These are phyloP conservation scores for Scylla paramamosain DNA, from an alignment of 1,140 invertebrate species.

Conservation along the genomic window DNA sequence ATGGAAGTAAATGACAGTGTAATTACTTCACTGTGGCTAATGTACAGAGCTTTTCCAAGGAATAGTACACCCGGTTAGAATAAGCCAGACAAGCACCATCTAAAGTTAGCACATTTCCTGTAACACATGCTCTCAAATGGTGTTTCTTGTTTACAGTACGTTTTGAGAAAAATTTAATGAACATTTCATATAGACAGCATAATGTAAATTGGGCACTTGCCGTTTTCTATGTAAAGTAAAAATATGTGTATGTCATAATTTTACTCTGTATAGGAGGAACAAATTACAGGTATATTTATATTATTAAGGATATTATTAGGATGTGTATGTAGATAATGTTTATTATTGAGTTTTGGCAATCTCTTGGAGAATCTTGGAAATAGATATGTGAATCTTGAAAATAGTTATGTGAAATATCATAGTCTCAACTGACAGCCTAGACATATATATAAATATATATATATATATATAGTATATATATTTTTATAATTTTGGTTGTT, in stretches of 20 bases:
- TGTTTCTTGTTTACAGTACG: background rate
- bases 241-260: background rate
- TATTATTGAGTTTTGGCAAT: background rate
- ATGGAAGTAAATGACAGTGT: too few species aligned
- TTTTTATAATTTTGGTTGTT: constrained; percentile 23
- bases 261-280: background rate
- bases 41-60: too few species aligned
- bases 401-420: background rate
- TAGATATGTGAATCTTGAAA: background rate
- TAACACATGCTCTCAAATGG: too few species aligned
- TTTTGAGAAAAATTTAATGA: background rate
- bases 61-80: too few species aligned
- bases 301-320: background rate
- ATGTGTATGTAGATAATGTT: background rate
- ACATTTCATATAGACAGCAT: background rate
- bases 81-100: too few species aligned
- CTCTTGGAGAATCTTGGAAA: background rate
- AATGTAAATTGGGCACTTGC: background rate
- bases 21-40: too few species aligned
- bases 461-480: background rate
- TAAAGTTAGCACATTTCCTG: too few species aligned
- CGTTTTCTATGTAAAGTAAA: background rate
- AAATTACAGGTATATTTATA: constrained; percentile 10
- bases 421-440: background rate
- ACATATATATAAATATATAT: too few species aligned